Evolutionary conservation across 2,797 vertebrate genomes (phyloP).

Genomic region (Enteromius argenteus): DNA sequence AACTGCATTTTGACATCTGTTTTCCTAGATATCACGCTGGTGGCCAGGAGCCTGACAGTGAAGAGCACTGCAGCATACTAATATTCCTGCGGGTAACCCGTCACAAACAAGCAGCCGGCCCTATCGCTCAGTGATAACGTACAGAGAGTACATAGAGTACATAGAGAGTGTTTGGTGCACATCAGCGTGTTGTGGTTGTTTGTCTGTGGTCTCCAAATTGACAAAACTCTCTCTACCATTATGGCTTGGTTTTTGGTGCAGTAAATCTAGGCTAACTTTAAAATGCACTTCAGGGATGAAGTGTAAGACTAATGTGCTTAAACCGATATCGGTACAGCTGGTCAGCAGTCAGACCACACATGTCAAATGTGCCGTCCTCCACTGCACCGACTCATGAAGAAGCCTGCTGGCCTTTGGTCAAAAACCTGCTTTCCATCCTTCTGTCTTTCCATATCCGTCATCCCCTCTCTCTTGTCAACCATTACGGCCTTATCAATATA

Average conservation of each 20-base stretch:
- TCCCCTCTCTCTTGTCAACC: conserved; percentile 45
- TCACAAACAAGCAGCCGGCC: conserved; percentile 55
- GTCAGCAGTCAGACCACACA: conserved; percentile 36
- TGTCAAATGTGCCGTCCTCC: conserved; percentile 30
- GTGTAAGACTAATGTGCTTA: background rate
- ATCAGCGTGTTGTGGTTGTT: background rate
- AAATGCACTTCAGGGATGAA: background rate
- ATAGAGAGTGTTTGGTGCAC: conserved; percentile 8
- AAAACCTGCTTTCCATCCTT: conserved; percentile 47
- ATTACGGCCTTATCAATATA: conserved; percentile 65
- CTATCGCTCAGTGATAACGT: conserved; percentile 71
- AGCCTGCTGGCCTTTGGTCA: conserved; percentile 28
- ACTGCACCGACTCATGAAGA: background rate
- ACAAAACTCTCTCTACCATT: background rate
- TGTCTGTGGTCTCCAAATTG: background rate
- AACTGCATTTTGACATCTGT: conserved; percentile 84
- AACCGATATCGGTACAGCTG: conserved; percentile 4
- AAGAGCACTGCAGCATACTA: conserved; percentile 75
- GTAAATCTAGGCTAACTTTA: background rate
- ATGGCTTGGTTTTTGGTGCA: background rate
- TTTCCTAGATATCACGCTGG: conserved; percentile 75
- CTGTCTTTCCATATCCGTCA: conserved; percentile 52
- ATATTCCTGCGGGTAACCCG: conserved; percentile 67
- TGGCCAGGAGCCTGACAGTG: conserved; percentile 78
- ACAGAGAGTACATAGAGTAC: too few species aligned